Evolutionary conservation across 30 jellyfish, hydroid and myxozoan genomes (phyloP).

Genomic region (Aurelia sp.): DNA sequence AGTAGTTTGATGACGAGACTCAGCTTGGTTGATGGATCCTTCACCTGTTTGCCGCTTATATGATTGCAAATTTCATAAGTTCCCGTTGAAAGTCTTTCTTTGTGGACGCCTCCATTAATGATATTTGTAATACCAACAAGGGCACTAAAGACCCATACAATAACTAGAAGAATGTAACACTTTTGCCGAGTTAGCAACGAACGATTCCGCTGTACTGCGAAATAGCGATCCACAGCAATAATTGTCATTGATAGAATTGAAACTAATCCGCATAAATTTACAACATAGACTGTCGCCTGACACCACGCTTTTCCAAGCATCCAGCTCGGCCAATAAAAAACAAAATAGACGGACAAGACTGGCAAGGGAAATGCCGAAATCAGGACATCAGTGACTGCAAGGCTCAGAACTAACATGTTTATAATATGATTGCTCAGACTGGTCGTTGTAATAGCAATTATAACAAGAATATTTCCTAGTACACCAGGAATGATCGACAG

Average conservation of each 20-base stretch:
- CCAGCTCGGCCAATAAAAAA: slow-evolving; percentile 76
- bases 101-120: slow-evolving; percentile 23
- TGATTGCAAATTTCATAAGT: slow-evolving; percentile 50
- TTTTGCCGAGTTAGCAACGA: slow-evolving; percentile 31
- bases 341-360: slow-evolving; percentile 40
- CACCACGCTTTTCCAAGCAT: slow-evolving; percentile 42
- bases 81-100: slow-evolving; percentile 40
- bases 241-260: slow-evolving; percentile 50
- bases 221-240: slow-evolving; percentile 72
- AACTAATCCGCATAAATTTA: slow-evolving; percentile 52
- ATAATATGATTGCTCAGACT: slow-evolving; percentile 17
- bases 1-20: slow-evolving; percentile 34
- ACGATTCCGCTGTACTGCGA: slow-evolving; percentile 61
- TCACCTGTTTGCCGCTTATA: slow-evolving; percentile 56
- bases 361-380: slow-evolving; percentile 65
- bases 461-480: slow-evolving; percentile 60
- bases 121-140: slow-evolving; percentile 9
- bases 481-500: slow-evolving; percentile 31
- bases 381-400: slow-evolving; percentile 58
- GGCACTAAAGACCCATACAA: slow-evolving; percentile 61
- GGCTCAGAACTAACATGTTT: slow-evolving; percentile 47
- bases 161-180: slow-evolving; percentile 26
- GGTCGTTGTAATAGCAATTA: slow-evolving; percentile 53
- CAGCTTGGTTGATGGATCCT: slow-evolving; percentile 26
- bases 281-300: slow-evolving; percentile 48